phyloP scores from a whole-genome alignment of 2,113 vertebrate genomes.

The Prochilodus magdalenae region DNA sequence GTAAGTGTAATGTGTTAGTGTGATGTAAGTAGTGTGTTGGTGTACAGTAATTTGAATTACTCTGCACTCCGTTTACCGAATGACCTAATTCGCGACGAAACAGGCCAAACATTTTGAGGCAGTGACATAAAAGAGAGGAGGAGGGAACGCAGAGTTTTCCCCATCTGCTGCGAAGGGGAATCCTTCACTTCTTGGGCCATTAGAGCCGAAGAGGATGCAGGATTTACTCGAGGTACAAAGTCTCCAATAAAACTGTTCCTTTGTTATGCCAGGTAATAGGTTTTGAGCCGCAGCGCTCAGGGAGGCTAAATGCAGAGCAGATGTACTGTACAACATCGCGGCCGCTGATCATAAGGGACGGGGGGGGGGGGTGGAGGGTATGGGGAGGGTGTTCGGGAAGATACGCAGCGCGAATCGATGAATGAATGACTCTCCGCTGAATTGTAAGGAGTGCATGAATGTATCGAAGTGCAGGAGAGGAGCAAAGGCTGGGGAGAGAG shows the following conservation, averaged over 20 bases:
- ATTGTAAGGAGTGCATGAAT: constrained; percentile 92
- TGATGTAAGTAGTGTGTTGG: too few relatives aligned
- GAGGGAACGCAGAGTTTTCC: neutral
- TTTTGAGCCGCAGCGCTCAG: constrained; percentile 92
- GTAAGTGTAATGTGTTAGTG: too few relatives aligned
- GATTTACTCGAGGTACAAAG: constrained; percentile 74
- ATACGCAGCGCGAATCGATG: constrained; percentile 98
- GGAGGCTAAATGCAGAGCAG: constrained; percentile 98
- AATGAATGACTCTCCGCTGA: constrained; percentile 96
- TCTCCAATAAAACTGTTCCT: constrained; percentile 80
- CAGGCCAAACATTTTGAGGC: neutral
- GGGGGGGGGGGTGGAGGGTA: too few relatives aligned
- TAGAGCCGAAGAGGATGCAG: constrained; percentile 64
- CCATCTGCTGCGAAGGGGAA: constrained; percentile 41
- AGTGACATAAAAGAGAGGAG: neutral
- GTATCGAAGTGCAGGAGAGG: constrained; percentile 85
- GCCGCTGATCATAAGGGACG: constrained; percentile 99
- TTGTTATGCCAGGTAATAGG: constrained; percentile 89
- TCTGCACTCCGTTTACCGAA: too few relatives aligned
- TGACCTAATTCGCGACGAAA: too few relatives aligned
- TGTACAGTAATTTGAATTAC: too few relatives aligned
- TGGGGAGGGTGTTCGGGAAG: too few relatives aligned
- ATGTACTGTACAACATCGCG: constrained; percentile 97
- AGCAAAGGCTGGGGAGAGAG: constrained; percentile 59
- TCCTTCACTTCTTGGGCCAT: constrained; percentile 60